Evolutionary conservation across 2,113 vertebrate genomes (phyloP), one percentile per base, ranked within the genome.

Genomic region (Mugil cephalus): DNA sequence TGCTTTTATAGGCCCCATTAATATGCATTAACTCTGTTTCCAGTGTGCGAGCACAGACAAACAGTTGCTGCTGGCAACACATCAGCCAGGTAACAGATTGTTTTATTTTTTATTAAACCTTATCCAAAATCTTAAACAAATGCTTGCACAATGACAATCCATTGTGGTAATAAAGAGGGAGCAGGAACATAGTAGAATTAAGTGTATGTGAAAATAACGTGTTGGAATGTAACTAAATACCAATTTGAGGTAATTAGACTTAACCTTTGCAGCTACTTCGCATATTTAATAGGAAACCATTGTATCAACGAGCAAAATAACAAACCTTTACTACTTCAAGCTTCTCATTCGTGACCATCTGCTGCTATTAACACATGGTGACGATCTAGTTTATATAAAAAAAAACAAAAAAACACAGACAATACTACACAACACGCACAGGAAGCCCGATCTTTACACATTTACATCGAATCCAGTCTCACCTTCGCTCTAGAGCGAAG

Each of bases 1-100:
- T 95, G 74, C 94, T 98, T 98, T 99, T 93, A 94, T 89, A 84
- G 92, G 91, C 56, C 36, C 88, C 91, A 94, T 94, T 95, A 94
- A 93, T 93, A 93, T 80, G 83, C 88, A 94, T 94, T 93, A 93
- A 91, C 91, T 94, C 87, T 79, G 77, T 85, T 88, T 91, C 76
- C 64, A 79, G 74, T 56, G 71, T 72, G 82, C 35, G 42, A 80
- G 73, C 43, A 30, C 75, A 88, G 88, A 79, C 72, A 89, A 85
- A 90, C 63, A 63, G 81, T 56, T 54, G 63, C 76, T 87, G 80
- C 67, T 79, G 65, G 79, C 72, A 67, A 84, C 67, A 69, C 51
- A 74, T 74, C 64, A 69, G 78, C 72, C 72, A 80, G 77, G 84
- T 74, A 87, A 76, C 53, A 69, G 30, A 34, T 50, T n/a, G n/a